phyloP scores from a whole-genome alignment of 1,140 invertebrate species.

The Zaprionus africanus region DNA sequence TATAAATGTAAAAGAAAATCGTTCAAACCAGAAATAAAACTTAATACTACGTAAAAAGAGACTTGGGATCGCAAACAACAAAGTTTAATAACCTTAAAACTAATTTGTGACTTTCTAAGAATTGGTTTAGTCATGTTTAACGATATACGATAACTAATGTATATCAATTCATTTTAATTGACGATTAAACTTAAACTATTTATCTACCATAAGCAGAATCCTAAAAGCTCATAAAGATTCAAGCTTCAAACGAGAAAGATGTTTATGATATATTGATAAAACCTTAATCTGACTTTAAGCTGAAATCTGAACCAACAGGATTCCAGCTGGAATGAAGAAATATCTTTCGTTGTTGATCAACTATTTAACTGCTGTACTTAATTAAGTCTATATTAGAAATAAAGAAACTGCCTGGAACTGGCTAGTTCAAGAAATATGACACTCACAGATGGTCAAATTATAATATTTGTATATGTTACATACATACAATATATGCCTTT shows the following conservation, averaged over 20 bases:
- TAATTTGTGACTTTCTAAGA: background rate
- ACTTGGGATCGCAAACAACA: too few species aligned
- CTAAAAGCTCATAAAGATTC: background rate
- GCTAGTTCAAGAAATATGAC: background rate
- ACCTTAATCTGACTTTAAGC: background rate
- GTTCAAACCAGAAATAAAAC: too few species aligned
- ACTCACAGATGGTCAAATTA: background rate
- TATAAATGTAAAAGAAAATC: too few species aligned
- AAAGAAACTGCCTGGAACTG: background rate
- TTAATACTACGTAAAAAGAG: too few species aligned
- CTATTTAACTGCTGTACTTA: too few species aligned
- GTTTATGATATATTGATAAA: background rate
- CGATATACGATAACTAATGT: background rate
- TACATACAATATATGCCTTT: too few species aligned
- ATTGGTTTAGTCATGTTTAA: background rate
- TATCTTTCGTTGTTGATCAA: too few species aligned
- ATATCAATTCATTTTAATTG: background rate
- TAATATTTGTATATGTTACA: too few species aligned
- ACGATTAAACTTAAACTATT: background rate
- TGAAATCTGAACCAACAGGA: background rate
- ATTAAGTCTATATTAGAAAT: too few species aligned
- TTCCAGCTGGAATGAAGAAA: background rate
- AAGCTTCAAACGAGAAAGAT: background rate
- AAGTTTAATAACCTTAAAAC: too few species aligned
- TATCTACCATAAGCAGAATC: background rate